These are phyloP conservation scores for Perdix hodgsoniae DNA, from an alignment of 2,797 vertebrate species.

Conservation along the genomic window DNA sequence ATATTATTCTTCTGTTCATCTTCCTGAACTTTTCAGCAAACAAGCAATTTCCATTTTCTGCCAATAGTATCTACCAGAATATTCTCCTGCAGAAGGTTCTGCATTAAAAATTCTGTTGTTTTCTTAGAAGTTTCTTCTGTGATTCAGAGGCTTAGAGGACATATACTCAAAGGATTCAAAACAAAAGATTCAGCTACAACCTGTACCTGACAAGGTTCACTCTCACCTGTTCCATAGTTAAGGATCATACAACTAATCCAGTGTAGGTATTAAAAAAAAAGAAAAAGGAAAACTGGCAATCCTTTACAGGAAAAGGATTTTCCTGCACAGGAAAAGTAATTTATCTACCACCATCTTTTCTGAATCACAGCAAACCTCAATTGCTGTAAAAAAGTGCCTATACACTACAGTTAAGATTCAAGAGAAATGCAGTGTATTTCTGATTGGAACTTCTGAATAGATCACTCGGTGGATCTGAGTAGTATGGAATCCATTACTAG, in stretches of 20 bases:
- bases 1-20: not conserved
- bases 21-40: not conserved
- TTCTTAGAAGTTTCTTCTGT: not conserved
- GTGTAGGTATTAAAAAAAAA: not conserved
- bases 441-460: not conserved
- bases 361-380: not conserved
- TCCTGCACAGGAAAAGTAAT: too few relatives aligned
- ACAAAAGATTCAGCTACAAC: not conserved
- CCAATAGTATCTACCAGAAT: not conserved
- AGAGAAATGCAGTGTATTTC: not conserved
- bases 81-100: not conserved
- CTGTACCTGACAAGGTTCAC: not conserved
- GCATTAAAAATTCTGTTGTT: not conserved
- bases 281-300: not conserved
- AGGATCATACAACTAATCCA: not conserved
- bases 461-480: not conserved
- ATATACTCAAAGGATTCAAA: not conserved
- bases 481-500: not conserved
- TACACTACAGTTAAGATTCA: not conserved
- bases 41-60: not conserved
- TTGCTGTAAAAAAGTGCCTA: not conserved
- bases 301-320: not conserved
- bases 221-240: not conserved
- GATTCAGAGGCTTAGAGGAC: not conserved
- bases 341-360: not conserved